Evolutionary conservation across 2,888 invertebrate species (phyloP).

Genomic region (Agriopis leucophaearia): DNA sequence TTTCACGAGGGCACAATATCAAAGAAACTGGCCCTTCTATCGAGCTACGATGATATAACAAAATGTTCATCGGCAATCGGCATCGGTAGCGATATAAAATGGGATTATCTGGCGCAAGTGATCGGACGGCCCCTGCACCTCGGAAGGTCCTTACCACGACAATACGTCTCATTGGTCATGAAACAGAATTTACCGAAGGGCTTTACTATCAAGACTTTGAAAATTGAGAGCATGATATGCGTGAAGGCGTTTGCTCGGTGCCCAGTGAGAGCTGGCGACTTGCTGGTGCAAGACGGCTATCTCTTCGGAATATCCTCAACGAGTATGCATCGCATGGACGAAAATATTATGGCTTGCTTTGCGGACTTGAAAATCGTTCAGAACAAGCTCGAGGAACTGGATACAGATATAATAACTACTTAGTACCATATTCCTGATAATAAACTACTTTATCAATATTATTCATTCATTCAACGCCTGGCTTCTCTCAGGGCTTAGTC

Average conservation of each 20-base stretch:
- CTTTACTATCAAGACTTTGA: conserved; percentile 46
- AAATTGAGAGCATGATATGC: conserved; percentile 62
- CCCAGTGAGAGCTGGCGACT: conserved; percentile 72
- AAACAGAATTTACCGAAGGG: conserved; percentile 32
- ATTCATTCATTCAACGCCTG: no score
- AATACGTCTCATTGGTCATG: conserved; percentile 56
- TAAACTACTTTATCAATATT: no score
- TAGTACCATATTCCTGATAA: no score
- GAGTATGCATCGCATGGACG: conserved; percentile 56
- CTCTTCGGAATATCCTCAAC: conserved; percentile 71
- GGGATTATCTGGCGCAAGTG: conserved; percentile 53
- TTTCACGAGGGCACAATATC: conserved; percentile 63
- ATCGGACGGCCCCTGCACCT: conserved; percentile 67
- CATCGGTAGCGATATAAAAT: conserved; percentile 57
- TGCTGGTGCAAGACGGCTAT: conserved; percentile 64
- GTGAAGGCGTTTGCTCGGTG: conserved; percentile 65
- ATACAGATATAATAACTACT: conserved; percentile 40
- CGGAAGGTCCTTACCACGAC: conserved; percentile 65
- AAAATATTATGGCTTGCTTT: conserved; percentile 65
- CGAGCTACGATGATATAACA: conserved; percentile 62
- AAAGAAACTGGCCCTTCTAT: conserved; percentile 66
- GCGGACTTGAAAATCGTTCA: conserved; percentile 59
- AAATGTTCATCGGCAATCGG: conserved; percentile 61
- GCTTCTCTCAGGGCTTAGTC: no score
- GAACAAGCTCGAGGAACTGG: conserved; percentile 57